Evolutionary conservation across 1,140 invertebrate species (phyloP).

Genomic region (Ctenoplectra terminalis): DNA sequence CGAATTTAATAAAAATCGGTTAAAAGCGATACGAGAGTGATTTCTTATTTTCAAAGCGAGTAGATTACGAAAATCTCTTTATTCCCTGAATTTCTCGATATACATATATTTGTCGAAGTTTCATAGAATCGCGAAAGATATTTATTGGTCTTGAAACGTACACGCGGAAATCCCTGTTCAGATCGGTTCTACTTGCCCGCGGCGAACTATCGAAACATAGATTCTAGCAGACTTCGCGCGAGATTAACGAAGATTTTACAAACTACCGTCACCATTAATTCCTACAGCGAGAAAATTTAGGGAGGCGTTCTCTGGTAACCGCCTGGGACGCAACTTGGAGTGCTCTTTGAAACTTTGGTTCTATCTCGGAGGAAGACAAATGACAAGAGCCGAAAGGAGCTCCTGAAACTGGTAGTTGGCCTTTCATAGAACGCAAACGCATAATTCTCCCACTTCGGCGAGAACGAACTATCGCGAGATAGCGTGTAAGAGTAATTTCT

Average conservation of each 20-base stretch:
- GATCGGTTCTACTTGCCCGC: slow-evolving; percentile 35
- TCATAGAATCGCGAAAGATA: not conserved
- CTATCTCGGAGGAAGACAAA: slow-evolving; percentile 80
- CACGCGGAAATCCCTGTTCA: not conserved
- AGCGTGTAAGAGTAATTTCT: slow-evolving; percentile 71
- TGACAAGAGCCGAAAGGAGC: slow-evolving; percentile 72
- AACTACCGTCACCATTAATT: slow-evolving; percentile 74
- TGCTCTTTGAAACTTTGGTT: slow-evolving; percentile 78
- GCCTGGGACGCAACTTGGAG: slow-evolving; percentile 73
- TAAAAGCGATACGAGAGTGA: not conserved
- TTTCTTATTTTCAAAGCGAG: not conserved
- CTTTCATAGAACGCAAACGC: slow-evolving; percentile 76
- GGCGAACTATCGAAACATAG: slow-evolving; percentile 59
- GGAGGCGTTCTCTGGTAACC: slow-evolving; percentile 66
- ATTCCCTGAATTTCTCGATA: too few relatives aligned
- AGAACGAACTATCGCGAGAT: slow-evolving; percentile 60
- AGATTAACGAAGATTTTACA: slow-evolving; percentile 68
- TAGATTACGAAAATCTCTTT: too few relatives aligned
- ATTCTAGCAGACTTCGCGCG: slow-evolving; percentile 29
- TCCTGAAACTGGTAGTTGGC: slow-evolving; percentile 60
- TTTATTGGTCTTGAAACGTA: not conserved
- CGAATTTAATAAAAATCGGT: too few relatives aligned
- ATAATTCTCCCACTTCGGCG: slow-evolving; percentile 71
- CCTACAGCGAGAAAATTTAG: slow-evolving; percentile 75
- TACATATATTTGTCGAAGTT: not conserved